A percentile compares a stretch with the other conserved stretches of the same genome.
These are phyloP conservation scores for Pelagia noctiluca DNA, from an alignment of 30 jellyfish, hydroid and myxozoan species.

Conservation along the genomic window DNA sequence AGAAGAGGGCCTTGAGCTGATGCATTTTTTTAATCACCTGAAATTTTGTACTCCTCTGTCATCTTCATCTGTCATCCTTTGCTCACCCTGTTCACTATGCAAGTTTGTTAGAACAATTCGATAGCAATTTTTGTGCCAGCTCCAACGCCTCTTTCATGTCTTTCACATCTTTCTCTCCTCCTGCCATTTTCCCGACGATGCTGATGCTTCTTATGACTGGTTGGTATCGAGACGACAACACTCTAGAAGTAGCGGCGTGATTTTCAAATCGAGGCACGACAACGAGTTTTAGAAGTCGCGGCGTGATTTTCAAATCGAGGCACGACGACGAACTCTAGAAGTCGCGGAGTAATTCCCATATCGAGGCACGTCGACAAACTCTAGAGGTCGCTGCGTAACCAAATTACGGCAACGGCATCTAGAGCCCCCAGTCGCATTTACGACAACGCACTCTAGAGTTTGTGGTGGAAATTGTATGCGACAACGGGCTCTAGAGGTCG, in stretches of 20 bases:
- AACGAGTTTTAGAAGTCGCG: too few species aligned
- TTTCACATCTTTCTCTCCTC: neutral
- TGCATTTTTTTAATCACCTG: conserved; percentile 18
- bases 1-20: too few species aligned
- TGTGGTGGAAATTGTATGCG: too few species aligned
- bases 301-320: too few species aligned
- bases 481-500: conserved; percentile 21
- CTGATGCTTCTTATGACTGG: neutral
- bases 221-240: neutral
- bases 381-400: too few species aligned
- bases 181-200: neutral
- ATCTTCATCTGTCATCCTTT: conserved; percentile 8
- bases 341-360: too few species aligned
- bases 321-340: too few species aligned
- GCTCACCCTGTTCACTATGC: conserved; percentile 1
- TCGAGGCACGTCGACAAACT: too few species aligned
- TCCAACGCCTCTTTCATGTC: conserved; percentile 16
- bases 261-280: too few species aligned
- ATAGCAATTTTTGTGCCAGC: conserved; percentile 10
- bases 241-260: neutral
- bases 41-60: conserved; percentile 7
- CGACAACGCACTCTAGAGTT: too few species aligned
- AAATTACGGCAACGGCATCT: conserved; percentile 13
- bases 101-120: conserved; percentile 8
- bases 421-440: conserved; percentile 10